Conservation (phyloP, 2,113 vertebrate genomes). For the Ellobius talpinus region DNA sequence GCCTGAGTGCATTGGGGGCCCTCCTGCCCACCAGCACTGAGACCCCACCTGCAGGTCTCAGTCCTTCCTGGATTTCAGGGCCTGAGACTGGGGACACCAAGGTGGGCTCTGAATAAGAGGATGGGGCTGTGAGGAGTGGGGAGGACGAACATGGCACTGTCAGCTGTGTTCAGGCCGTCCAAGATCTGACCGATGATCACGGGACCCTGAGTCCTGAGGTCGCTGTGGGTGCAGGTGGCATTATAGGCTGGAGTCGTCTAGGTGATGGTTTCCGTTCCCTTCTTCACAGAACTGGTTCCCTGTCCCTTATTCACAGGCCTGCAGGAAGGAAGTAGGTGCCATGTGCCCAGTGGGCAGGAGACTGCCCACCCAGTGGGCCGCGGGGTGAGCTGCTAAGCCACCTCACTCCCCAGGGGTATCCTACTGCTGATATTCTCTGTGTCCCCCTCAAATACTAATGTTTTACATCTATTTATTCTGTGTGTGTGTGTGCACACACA, state of each 20-base stretch:
- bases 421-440: background rate
- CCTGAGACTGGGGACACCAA: too few species aligned
- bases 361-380: background rate
- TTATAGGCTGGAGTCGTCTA: rapidly evolving
- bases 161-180: background rate
- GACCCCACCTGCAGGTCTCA: background rate
- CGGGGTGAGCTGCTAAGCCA: rapidly evolving
- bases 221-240: too few species aligned
- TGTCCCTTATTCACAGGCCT: rapidly evolving
- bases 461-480: background rate
- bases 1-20: background rate
- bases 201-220: background rate
- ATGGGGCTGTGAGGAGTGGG: background rate
- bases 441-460: background rate
- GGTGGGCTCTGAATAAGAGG: background rate
- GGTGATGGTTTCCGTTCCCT: rapidly evolving
- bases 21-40: rapidly evolving
- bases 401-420: background rate
- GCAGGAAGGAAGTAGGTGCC: background rate
- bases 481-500: background rate
- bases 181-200: rapidly evolving
- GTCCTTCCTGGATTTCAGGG: background rate
- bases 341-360: background rate
- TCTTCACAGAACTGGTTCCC: rapidly evolving
- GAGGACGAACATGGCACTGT: rapidly evolving